Conservation (phyloP, 2,888 invertebrate species). For the Eretmocerus hayati region DNA sequence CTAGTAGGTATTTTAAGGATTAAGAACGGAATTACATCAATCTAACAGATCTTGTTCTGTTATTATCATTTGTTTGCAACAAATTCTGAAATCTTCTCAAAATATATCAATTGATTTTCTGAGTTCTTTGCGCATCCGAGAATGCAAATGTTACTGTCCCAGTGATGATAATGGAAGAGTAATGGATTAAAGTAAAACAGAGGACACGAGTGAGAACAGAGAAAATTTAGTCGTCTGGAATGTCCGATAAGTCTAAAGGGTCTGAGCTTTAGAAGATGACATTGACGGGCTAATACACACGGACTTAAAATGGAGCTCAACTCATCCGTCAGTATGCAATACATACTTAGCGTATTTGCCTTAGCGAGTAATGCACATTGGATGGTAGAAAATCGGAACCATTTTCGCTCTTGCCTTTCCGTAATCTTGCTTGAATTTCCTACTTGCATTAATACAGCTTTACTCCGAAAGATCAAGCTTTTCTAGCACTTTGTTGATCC, state of each 20-base stretch:
- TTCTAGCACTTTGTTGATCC: too few species aligned
- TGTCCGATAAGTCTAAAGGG: conserved; percentile 47
- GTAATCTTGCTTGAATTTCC: conserved; percentile 13
- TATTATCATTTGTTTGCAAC: too few species aligned
- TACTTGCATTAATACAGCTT: background rate
- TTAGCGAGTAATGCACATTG: conserved; percentile 23
- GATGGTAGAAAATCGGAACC: conserved; percentile 13
- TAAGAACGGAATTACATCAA: too few species aligned
- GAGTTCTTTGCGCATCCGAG: too few species aligned
- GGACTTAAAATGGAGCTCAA: conserved; percentile 46
- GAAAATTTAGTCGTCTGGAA: conserved; percentile 33
- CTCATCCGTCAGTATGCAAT: conserved; percentile 44
- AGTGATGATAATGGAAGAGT: too few species aligned
- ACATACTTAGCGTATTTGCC: conserved; percentile 23
- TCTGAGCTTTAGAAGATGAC: conserved; percentile 43
- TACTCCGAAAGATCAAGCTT: too few species aligned
- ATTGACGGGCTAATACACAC: conserved; percentile 42
- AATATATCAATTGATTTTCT: too few species aligned
- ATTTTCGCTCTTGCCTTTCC: conserved; percentile 12
- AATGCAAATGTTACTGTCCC: too few species aligned
- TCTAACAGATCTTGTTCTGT: too few species aligned
- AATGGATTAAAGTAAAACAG: background rate
- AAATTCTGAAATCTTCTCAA: too few species aligned
- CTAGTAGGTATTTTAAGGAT: too few species aligned
- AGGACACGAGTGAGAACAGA: too few species aligned